Evolutionary conservation across 2,888 invertebrate genomes (phyloP).

Genomic region (Oxycera nigricornis): DNA sequence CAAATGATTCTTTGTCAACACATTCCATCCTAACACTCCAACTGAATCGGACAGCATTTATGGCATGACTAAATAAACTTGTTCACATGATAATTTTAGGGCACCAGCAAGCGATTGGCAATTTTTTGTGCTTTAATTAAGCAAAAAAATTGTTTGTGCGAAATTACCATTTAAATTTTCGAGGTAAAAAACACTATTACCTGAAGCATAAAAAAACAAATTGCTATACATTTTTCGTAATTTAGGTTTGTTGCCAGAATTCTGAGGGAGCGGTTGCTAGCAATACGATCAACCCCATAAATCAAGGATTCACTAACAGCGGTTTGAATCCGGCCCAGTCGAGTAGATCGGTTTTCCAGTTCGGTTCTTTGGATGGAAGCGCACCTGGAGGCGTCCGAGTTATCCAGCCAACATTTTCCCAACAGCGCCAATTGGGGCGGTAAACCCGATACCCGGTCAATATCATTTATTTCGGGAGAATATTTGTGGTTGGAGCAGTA

Average conservation of each 20-base stretch:
- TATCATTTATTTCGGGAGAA: constrained; percentile 42
- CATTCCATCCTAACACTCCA: too few species aligned
- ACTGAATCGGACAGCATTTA: too few species aligned
- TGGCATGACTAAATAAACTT: too few species aligned
- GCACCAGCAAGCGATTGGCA: too few species aligned
- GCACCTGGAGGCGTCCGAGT: neutral
- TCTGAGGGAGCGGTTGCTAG: neutral
- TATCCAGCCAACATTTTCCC: neutral
- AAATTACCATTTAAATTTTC: too few species aligned
- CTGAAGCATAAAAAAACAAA: too few species aligned
- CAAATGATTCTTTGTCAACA: too few species aligned
- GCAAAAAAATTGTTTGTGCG: too few species aligned
- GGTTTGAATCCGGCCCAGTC: neutral
- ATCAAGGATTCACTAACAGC: neutral
- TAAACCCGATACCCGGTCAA: neutral
- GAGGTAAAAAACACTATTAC: too few species aligned
- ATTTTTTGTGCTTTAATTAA: too few species aligned
- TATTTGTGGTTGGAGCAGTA: constrained; percentile 65
- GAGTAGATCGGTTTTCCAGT: constrained; percentile 37
- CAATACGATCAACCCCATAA: neutral
- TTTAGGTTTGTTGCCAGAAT: constrained; percentile 48
- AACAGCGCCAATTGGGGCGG: neutral
- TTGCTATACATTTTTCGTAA: too few species aligned
- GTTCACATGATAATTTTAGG: too few species aligned
- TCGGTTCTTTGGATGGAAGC: constrained; percentile 33